Percentiles rank a stretch among this genome's conserved stretches.
phyloP scores from a whole-genome alignment of 2,113 vertebrate genomes.

The Dromaius novaehollandiae region DNA sequence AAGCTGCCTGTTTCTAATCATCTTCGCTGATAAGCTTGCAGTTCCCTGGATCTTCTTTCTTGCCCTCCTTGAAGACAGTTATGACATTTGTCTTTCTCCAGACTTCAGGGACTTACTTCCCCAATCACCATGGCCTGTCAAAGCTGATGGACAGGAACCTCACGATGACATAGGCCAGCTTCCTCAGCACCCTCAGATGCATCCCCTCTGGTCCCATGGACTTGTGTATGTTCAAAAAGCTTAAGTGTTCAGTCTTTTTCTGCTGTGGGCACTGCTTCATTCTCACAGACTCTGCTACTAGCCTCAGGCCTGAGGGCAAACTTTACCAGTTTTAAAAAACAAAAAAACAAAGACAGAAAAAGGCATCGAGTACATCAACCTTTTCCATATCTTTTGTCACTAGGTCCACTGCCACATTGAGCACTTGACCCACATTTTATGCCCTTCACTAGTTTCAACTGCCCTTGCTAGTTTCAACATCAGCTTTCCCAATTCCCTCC shows the following conservation, averaged over 20 bases:
- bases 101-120: background rate
- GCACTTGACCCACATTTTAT: background rate
- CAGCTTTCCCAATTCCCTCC: background rate
- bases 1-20: background rate
- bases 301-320: background rate
- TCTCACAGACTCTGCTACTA: background rate
- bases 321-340: background rate
- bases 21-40: background rate
- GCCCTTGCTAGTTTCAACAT: background rate
- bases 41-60: background rate
- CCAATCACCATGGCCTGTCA: fast-evolving
- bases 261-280: background rate
- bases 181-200: background rate
- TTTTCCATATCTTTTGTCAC: background rate
- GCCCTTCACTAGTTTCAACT: background rate
- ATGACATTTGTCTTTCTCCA: background rate
- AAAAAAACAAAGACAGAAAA: background rate
- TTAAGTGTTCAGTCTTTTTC: background rate
- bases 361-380: background rate
- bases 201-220: background rate
- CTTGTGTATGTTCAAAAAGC: background rate
- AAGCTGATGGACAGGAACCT: background rate
- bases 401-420: background rate
- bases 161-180: background rate
- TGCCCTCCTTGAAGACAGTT: background rate